A percentile compares a stretch with the other conserved stretches of the same genome.
phyloP scores from a whole-genome alignment of 2,888 invertebrate species.

The Pyrrhia umbra region DNA sequence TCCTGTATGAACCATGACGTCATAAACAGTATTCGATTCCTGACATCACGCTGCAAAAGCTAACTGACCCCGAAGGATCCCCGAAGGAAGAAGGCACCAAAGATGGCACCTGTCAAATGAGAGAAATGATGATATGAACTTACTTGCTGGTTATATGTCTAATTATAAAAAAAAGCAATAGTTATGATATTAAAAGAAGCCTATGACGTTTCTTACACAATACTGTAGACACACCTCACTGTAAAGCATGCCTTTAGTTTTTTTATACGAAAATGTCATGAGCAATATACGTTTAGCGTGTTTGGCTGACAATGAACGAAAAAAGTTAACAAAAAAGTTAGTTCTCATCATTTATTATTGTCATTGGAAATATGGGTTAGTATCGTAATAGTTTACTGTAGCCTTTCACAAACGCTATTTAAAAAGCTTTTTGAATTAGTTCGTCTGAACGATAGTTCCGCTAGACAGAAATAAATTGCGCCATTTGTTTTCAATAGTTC shows the following conservation, averaged over 20 bases:
- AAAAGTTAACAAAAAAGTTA: background rate
- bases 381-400: slow-evolving; percentile 15
- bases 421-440: slow-evolving; percentile 1
- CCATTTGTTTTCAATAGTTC: slow-evolving; percentile 21
- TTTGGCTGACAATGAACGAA: slow-evolving; percentile 16
- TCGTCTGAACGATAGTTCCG: slow-evolving; percentile 17
- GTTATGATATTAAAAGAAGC: slow-evolving; percentile 11
- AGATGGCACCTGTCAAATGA: no score
- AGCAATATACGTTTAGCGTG: slow-evolving; percentile 33
- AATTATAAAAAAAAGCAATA: no score
- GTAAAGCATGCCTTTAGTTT: slow-evolving; percentile 36
- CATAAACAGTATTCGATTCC: background rate
- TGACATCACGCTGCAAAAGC: background rate
- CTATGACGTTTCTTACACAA: slow-evolving; percentile 29
- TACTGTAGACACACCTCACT: slow-evolving; percentile 24
- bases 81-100: no score
- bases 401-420: slow-evolving; percentile 16
- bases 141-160: no score
- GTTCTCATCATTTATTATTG: slow-evolving; percentile 39
- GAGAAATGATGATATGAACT: no score
- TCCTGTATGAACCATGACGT: slow-evolving; percentile 23
- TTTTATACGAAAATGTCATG: slow-evolving; percentile 30
- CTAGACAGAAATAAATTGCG: slow-evolving; percentile 30
- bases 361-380: slow-evolving; percentile 21
- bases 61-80: no score